Evolutionary conservation across 2,888 invertebrate species (phyloP).

Genomic region (Geophilus truncorum): DNA sequence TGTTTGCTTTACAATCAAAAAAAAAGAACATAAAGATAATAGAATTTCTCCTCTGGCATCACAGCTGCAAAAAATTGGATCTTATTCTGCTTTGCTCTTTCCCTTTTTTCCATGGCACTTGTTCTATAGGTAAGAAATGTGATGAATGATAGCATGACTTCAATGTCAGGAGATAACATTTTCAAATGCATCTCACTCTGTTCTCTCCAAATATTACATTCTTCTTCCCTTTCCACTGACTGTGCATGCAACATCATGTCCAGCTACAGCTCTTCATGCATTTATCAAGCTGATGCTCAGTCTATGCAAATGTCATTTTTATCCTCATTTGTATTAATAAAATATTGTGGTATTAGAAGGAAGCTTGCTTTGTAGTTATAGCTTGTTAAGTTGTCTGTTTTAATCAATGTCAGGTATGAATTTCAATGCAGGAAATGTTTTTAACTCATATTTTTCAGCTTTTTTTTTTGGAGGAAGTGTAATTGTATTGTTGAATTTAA

Average conservation of each 20-base stretch:
- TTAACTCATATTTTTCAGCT: no score
- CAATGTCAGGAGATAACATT: not conserved
- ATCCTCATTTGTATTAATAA: not conserved
- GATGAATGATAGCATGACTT: not conserved
- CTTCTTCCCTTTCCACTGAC: not conserved
- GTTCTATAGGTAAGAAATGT: not conserved
- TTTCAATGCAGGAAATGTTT: not conserved
- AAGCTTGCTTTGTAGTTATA: not conserved
- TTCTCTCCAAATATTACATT: not conserved
- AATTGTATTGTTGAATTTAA: no score
- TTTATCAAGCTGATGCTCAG: not conserved
- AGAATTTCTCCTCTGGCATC: not conserved
- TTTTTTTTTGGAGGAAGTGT: no score
- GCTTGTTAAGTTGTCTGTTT: not conserved
- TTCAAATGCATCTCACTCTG: not conserved
- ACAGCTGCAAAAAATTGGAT: not conserved
- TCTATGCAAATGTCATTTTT: not conserved
- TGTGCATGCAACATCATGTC: not conserved
- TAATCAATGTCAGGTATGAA: not conserved
- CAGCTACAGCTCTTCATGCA: not conserved
- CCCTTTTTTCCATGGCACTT: not conserved
- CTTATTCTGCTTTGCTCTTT: not conserved
- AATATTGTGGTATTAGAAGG: not conserved
- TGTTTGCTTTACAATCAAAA: not conserved
- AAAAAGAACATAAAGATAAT: not conserved